A percentile compares a stretch with the other conserved stretches of the same genome.
Evolutionary conservation across 2,113 vertebrate species (phyloP).

Genomic region (Scytalopus superciliaris): DNA sequence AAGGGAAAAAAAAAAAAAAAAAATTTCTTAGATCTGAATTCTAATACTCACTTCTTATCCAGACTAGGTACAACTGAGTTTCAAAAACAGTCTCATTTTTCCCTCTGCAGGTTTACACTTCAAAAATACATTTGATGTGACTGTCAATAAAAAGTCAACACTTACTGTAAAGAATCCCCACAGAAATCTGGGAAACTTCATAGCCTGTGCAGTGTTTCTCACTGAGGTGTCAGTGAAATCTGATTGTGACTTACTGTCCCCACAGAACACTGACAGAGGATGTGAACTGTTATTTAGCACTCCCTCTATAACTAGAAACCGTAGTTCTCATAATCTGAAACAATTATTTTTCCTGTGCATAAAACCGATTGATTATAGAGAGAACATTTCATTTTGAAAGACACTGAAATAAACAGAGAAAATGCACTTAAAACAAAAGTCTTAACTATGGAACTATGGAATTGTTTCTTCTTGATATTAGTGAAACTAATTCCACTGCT

Average conservation of each 20-base stretch:
- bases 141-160: neutral
- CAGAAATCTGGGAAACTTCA: slow-evolving; percentile 4
- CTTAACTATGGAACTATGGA: neutral
- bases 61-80: neutral
- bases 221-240: slow-evolving; percentile 13
- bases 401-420: neutral
- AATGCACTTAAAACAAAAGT: neutral
- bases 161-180: neutral
- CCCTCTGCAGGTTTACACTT: neutral
- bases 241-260: neutral
- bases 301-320: neutral
- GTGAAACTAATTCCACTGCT: neutral
- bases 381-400: neutral
- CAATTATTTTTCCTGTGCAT: neutral
- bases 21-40: neutral
- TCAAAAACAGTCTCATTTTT: neutral
- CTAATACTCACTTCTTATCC: neutral
- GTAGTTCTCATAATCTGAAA: neutral
- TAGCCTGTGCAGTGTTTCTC: neutral
- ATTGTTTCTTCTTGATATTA: neutral
- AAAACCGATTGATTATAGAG: neutral
- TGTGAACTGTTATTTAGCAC: neutral
- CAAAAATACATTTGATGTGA: neutral
- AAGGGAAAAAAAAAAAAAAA: neutral
- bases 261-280: neutral